Evolutionary conservation across 2,888 invertebrate species (phyloP).

Genomic region (Hipparchia semele): DNA sequence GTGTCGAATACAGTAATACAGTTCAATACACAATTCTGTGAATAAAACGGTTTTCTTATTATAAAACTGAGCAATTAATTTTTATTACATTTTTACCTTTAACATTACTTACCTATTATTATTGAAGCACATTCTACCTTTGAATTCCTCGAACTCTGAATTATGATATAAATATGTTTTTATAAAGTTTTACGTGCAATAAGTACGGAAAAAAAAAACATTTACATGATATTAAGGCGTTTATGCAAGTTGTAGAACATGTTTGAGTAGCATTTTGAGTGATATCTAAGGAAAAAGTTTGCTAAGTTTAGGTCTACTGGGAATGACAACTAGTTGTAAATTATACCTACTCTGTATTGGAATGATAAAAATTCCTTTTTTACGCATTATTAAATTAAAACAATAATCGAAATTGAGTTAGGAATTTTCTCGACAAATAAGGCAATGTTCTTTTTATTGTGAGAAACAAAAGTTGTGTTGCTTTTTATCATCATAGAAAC

Average conservation of each 20-base stretch:
- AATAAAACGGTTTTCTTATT: conserved; percentile 1
- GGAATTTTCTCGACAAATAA: neutral
- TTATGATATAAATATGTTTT: neutral
- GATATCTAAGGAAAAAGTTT: neutral
- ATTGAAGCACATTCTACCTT: conserved; percentile 1
- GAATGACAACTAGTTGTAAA: neutral
- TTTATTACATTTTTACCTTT: conserved; percentile 10
- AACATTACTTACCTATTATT: neutral
- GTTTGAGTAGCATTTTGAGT: neutral
- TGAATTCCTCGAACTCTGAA: conserved; percentile 1
- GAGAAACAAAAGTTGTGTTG: no score
- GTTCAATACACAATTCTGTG: neutral
- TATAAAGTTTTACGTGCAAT: neutral
- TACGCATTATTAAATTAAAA: neutral
- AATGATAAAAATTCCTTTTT: neutral
- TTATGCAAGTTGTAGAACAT: neutral
- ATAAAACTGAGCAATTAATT: conserved; percentile 2
- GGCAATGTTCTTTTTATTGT: neutral
- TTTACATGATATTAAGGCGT: neutral
- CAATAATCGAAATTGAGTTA: neutral
- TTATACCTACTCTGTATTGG: neutral
- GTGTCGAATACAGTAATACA: neutral
- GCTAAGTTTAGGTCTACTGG: neutral
- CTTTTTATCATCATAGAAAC: no score
- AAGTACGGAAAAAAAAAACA: neutral